Conservation (phyloP, 2,888 invertebrate species). For the Papilio protenor region DNA sequence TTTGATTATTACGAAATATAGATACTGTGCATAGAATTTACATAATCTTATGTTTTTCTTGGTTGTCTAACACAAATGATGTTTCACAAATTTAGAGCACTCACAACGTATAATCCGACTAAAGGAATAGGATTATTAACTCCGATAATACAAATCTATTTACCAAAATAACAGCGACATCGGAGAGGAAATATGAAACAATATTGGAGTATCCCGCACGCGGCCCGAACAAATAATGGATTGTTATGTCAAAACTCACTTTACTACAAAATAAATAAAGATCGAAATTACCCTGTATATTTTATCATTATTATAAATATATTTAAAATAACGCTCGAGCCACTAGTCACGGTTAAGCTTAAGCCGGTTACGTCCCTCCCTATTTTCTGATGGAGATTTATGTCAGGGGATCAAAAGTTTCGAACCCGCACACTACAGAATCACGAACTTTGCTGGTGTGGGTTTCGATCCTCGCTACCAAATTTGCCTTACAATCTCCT, state of each 20-base stretch:
- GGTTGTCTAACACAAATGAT: not conserved
- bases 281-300: slow-evolving; percentile 78
- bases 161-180: slow-evolving; percentile 64
- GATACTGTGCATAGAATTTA: not conserved
- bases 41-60: not conserved
- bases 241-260: slow-evolving; percentile 73
- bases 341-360: slow-evolving; percentile 83
- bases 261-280: slow-evolving; percentile 76
- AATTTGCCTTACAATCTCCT: slow-evolving; percentile 64
- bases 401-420: slow-evolving; percentile 84
- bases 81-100: slow-evolving; percentile 35
- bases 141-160: slow-evolving; percentile 74
- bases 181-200: slow-evolving; percentile 74
- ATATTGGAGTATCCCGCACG: slow-evolving; percentile 70
- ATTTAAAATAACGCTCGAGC: slow-evolving; percentile 80
- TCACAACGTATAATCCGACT: slow-evolving; percentile 62
- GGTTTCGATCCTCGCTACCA: slow-evolving; percentile 45
- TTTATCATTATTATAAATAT: slow-evolving; percentile 82
- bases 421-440: slow-evolving; percentile 68
- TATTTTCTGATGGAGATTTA: slow-evolving; percentile 84
- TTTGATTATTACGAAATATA: not conserved
- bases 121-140: slow-evolving; percentile 71
- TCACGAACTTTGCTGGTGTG: slow-evolving; percentile 47
- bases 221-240: slow-evolving; percentile 61
- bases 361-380: slow-evolving; percentile 84